Conservation (phyloP, 1,140 invertebrate species). For the Ctenoplectra terminalis region DNA sequence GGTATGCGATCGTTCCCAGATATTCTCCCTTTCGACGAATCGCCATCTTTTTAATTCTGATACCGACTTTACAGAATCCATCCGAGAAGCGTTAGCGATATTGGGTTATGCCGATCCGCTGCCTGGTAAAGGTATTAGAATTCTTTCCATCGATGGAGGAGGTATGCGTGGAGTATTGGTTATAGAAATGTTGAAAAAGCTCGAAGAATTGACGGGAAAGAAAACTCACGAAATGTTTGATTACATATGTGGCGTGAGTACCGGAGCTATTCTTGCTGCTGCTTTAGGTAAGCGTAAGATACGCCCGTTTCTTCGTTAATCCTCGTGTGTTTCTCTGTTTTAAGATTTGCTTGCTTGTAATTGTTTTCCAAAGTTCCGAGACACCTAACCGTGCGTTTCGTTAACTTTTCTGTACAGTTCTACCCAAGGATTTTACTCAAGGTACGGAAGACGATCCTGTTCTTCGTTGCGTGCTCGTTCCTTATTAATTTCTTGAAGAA, state of each 20-base stretch:
- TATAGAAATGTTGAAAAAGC: slow-evolving; percentile 90
- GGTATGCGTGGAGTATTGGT: slow-evolving; percentile 93
- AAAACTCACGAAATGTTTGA: slow-evolving; percentile 91
- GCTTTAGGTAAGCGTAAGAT: slow-evolving; percentile 83
- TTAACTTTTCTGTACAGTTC: slow-evolving; percentile 54
- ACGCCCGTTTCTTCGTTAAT: neutral
- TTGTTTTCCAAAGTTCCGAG: too few relatives aligned
- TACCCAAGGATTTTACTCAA: slow-evolving; percentile 64
- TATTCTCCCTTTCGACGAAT: too few relatives aligned
- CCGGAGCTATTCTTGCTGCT: slow-evolving; percentile 90
- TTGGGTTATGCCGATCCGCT: slow-evolving; percentile 89
- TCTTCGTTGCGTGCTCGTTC: too few relatives aligned
- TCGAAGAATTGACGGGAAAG: slow-evolving; percentile 89
- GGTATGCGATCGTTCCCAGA: slow-evolving; percentile 58
- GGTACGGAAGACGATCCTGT: slow-evolving; percentile 58
- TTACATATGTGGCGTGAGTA: slow-evolving; percentile 95
- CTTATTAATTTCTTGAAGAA: too few relatives aligned
- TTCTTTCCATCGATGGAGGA: slow-evolving; percentile 95
- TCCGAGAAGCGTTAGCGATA: slow-evolving; percentile 88
- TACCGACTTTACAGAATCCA: slow-evolving; percentile 67
- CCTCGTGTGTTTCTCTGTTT: neutral
- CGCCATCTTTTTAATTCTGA: slow-evolving; percentile 13
- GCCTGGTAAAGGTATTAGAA: slow-evolving; percentile 89
- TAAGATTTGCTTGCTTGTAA: too few relatives aligned
- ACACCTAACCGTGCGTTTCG: too few relatives aligned